These are phyloP conservation scores for Theonella swinhoei DNA, from an alignment of 37 sponge, comb jelly and placozoan species.

Conservation along the genomic window DNA sequence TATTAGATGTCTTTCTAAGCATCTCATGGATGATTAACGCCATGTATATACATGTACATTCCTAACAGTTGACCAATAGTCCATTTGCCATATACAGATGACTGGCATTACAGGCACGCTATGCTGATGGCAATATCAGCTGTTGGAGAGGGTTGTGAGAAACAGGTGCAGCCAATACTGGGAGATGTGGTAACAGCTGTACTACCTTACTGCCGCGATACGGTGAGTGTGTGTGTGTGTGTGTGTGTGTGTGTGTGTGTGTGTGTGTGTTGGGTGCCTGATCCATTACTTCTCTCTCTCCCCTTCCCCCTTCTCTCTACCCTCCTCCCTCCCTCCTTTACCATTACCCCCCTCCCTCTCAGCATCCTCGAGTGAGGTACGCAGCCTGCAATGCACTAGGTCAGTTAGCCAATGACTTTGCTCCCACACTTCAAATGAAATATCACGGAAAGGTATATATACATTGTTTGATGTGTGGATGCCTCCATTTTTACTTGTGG, in stretches of 20 bases:
- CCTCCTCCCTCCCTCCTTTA: too few species aligned
- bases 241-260: conserved; percentile 3
- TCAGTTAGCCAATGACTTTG: conserved; percentile 94
- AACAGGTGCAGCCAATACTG: conserved; percentile 87
- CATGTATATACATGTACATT: too few species aligned
- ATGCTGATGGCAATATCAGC: conserved; percentile 95
- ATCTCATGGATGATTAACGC: too few species aligned
- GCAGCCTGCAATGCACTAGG: conserved; percentile 98
- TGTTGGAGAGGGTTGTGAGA: conserved; percentile 95
- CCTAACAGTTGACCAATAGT: too few species aligned
- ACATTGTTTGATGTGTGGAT: too few species aligned
- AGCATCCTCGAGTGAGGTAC: conserved; percentile 91
- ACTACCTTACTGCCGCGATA: conserved; percentile 88
- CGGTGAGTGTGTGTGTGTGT: conserved; percentile 33
- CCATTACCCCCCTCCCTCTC: background rate
- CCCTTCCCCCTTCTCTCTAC: too few species aligned
- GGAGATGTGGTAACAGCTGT: conserved; percentile 72
- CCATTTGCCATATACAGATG: too few species aligned
- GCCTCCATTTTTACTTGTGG: too few species aligned
- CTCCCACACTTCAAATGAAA: conserved; percentile 85
- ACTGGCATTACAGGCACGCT: conserved; percentile 92
- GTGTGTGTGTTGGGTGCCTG: too few species aligned
- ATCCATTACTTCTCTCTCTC: too few species aligned
- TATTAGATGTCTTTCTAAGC: too few species aligned
- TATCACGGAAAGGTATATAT: conserved; percentile 79